A percentile compares a stretch with the other conserved stretches of the same genome.
These are phyloP conservation scores for Silurus meridionalis DNA, from an alignment of 2,113 vertebrate species.

Conservation along the genomic window DNA sequence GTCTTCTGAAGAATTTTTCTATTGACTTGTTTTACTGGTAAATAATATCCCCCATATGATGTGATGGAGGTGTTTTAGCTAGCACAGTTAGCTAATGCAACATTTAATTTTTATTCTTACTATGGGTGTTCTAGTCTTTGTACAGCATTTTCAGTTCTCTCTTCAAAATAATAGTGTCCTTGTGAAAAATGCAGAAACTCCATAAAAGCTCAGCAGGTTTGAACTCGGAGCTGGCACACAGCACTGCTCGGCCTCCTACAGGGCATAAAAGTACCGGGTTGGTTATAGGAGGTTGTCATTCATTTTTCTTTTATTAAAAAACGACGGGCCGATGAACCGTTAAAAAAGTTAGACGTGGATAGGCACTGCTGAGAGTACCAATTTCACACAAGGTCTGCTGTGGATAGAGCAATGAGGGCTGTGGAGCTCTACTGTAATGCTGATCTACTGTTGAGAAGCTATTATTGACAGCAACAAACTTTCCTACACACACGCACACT, in stretches of 20 bases:
- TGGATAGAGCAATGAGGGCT: background rate
- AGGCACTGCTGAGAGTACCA: background rate
- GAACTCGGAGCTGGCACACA: background rate
- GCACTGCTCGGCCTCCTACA: background rate
- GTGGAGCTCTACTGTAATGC: background rate
- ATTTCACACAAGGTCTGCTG: background rate
- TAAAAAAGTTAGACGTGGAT: background rate
- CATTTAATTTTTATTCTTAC: background rate
- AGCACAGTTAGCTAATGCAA: background rate
- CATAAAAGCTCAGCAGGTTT: background rate
- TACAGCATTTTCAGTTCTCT: background rate
- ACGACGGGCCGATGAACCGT: background rate
- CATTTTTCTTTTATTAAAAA: background rate
- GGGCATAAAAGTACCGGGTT: background rate
- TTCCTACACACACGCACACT: background rate
- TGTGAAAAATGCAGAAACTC: background rate
- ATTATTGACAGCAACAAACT: background rate
- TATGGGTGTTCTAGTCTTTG: background rate
- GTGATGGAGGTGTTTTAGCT: background rate
- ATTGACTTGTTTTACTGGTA: background rate
- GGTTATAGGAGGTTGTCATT: background rate
- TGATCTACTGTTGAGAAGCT: background rate
- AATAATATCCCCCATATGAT: background rate
- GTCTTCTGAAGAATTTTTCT: background rate
- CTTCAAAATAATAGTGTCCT: background rate